Evolutionary conservation across 1,140 invertebrate genomes (phyloP).

Genomic region (Dufourea novaeangliae): DNA sequence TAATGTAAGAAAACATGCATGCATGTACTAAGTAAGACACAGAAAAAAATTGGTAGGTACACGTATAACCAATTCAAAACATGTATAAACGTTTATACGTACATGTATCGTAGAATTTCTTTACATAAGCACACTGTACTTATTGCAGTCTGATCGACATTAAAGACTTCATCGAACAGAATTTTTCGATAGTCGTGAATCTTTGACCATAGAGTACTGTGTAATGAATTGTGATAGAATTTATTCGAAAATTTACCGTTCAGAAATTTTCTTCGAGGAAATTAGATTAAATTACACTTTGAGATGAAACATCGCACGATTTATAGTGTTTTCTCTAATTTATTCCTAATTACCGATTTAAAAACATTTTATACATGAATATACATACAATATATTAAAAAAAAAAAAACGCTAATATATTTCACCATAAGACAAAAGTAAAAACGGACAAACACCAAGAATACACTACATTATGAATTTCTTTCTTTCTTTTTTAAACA

Average conservation of each 20-base stretch:
- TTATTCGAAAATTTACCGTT: not conserved
- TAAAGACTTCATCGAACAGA: slow-evolving; percentile 20
- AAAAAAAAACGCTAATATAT: not conserved
- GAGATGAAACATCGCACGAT: slow-evolving; percentile 17
- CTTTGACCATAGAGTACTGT: not conserved
- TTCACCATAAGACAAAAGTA: slow-evolving; percentile 29
- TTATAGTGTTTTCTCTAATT: not conserved
- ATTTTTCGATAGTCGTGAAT: slow-evolving; percentile 10
- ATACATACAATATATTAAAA: slow-evolving; percentile 6
- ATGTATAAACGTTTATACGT: slow-evolving; percentile 50
- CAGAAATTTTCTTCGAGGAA: not conserved
- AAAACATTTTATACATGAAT: not conserved
- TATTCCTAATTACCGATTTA: not conserved
- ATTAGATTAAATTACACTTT: not conserved
- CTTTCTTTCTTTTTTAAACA: not conserved
- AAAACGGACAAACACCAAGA: slow-evolving; percentile 7
- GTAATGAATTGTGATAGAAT: slow-evolving; percentile 7
- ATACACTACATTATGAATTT: slow-evolving; percentile 26
- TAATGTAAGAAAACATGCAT: slow-evolving; percentile 46
- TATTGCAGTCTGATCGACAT: slow-evolving; percentile 41
- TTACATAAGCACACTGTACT: slow-evolving; percentile 47
- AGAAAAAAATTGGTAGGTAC: slow-evolving; percentile 38
- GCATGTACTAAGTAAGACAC: slow-evolving; percentile 40
- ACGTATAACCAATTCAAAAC: slow-evolving; percentile 38
- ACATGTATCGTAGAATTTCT: slow-evolving; percentile 47